Evolutionary conservation across 1,140 invertebrate genomes (phyloP), one percentile per base, ranked within the genome.

Genomic region (Samia ricini): DNA sequence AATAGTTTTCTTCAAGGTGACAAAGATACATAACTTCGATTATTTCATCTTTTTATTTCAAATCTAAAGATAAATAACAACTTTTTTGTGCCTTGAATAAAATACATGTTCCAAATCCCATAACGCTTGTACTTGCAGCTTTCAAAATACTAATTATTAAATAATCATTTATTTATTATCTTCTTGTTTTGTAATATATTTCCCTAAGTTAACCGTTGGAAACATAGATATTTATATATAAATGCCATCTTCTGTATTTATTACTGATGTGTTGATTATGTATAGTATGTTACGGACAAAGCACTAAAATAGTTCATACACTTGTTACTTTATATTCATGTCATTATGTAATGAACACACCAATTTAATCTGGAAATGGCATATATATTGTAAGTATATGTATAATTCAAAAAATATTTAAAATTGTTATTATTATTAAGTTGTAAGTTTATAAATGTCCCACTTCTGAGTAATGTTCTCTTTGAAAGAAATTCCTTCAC

Each of bases 1-100:
- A 12, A 42, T 15, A 8, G 12, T 0, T 42, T 42, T 42, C 12
- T 42, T 42, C 33, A 42, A 42, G 33, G 33, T 42, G 51, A 22
- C 51, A 52, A 51, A 52, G 21, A 21, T 20, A 52, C 50, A 12
- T 15, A 4, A 52, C 22, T 52, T 22, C 19, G 19, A 52, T 12
- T 52, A 22, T 51, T 51, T 42, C 1, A 42, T 42, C 8, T 42
- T 36, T 36, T 36, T 42, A 42, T 15, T 1, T 42, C 1, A 15
- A 15, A 15, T 42, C 15, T 42, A 42, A 42, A 42, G 0, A 1
- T n/a, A n/a, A 15, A 42, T 15, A 15, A 15, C 56, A 76, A 64
- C 74, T 66, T 63, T 71, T 58, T 69, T 63, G 61, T 24, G n/a
- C 21, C 15, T 22, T 55, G 15, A 55, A 55, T n/a, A 55, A 55